Conservation (phyloP, 2,113 vertebrate species). For the Alethe diademata region DNA sequence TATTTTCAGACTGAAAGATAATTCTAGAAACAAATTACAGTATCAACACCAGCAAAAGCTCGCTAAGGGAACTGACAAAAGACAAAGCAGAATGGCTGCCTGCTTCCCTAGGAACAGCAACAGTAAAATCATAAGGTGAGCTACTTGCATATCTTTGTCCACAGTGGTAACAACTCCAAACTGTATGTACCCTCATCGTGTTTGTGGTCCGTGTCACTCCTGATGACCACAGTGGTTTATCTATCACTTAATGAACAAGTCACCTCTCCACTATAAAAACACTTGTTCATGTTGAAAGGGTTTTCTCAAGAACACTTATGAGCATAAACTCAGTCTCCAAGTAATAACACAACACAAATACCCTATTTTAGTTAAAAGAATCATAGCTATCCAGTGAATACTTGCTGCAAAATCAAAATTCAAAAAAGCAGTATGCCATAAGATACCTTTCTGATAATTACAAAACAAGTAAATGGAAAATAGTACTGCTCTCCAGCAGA, state of each 20-base stretch:
- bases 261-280: neutral
- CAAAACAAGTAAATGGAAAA: neutral
- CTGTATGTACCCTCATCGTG: neutral
- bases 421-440: neutral
- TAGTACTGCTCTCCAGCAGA: neutral
- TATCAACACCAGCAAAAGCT: neutral
- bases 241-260: neutral
- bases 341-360: neutral
- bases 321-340: neutral
- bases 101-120: neutral
- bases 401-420: neutral
- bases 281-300: neutral
- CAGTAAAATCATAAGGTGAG: neutral
- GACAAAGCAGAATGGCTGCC: neutral
- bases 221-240: neutral
- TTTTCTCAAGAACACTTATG: neutral
- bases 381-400: neutral
- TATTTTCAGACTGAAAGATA: neutral
- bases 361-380: neutral
- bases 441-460: neutral
- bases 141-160: neutral
- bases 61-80: accelerated
- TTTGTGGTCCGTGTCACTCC: neutral
- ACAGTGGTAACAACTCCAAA: neutral
- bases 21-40: neutral